Evolutionary conservation across 2,888 invertebrate genomes (phyloP).

Genomic region (Stictocephala bisonia): DNA sequence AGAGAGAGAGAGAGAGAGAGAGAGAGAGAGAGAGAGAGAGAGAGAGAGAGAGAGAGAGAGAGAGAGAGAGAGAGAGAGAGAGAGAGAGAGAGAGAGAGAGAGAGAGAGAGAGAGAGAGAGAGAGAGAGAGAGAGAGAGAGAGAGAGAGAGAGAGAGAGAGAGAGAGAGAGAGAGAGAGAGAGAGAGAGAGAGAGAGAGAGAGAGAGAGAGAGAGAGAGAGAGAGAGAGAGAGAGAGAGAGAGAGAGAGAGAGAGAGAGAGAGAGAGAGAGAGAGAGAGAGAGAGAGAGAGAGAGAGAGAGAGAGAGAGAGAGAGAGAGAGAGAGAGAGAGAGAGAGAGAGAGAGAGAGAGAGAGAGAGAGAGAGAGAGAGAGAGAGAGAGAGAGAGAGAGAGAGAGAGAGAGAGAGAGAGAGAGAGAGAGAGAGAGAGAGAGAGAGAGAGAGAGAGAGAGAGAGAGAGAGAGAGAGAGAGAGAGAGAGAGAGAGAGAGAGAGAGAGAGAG

Average conservation of each 20-base stretch:
- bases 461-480: background rate
- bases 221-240: background rate
- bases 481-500: background rate
- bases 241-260: background rate
- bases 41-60: background rate
- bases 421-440: background rate
- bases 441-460: background rate
- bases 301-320: background rate
- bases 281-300: background rate
- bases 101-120: background rate
- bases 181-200: background rate
- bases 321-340: background rate
- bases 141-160: background rate
- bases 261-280: background rate
- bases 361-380: background rate
- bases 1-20: background rate
- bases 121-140: background rate
- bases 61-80: background rate
- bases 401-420: background rate
- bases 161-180: background rate
- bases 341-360: background rate
- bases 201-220: background rate
- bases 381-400: background rate
- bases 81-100: background rate
- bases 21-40: background rate